These are phyloP conservation scores for Labeo rohita DNA, from an alignment of 2,113 vertebrate genomes.

Conservation along the genomic window DNA sequence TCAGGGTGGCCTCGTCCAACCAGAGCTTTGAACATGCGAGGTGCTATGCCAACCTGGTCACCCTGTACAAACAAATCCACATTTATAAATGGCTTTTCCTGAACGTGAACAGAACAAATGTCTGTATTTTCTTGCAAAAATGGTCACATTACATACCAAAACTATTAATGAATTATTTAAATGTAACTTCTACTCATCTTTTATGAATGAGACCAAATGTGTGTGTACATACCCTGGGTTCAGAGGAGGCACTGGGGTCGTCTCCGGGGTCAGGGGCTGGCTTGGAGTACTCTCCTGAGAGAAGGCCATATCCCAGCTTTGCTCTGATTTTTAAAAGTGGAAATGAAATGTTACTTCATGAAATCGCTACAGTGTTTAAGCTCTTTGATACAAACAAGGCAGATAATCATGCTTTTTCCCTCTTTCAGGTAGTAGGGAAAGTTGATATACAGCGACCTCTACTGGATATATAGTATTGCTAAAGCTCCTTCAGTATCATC, in stretches of 20 bases:
- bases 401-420: background rate
- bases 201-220: background rate
- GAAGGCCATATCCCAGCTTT: constrained; percentile 91
- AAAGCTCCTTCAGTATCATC: background rate
- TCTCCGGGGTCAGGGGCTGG: constrained; percentile 82
- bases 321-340: constrained; percentile 76
- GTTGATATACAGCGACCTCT: constrained; percentile 15
- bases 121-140: background rate
- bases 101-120: background rate
- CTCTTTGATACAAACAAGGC: background rate
- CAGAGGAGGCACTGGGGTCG: constrained; percentile 78
- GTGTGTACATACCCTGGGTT: constrained; percentile 82
- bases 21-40: constrained; percentile 96
- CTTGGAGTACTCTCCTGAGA: constrained; percentile 97
- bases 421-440: background rate
- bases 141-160: background rate
- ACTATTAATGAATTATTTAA: background rate
- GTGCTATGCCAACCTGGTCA: constrained; percentile 91
- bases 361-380: background rate
- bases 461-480: constrained; percentile 8
- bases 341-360: background rate
- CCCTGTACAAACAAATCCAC: constrained; percentile 74
- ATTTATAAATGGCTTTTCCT: background rate
- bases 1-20: constrained; percentile 94
- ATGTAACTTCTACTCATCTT: background rate